These are phyloP conservation scores for Spatulosminthurus flaviceps DNA, from an alignment of 2,888 invertebrate species.

Conservation along the genomic window DNA sequence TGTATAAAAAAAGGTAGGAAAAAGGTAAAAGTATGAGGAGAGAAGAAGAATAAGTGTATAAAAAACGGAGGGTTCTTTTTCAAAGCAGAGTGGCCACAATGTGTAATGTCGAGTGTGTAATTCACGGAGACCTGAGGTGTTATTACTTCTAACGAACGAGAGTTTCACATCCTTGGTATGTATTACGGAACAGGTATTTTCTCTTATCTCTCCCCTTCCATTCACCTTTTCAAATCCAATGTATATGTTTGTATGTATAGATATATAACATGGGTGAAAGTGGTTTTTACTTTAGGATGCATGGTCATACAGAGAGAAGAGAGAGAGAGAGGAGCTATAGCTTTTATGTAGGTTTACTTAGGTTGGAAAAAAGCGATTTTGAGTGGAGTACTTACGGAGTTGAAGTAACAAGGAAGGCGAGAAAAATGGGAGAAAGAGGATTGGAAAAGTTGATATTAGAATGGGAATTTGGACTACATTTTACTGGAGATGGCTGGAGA, in stretches of 20 bases:
- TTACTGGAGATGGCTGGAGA: constrained; percentile 42
- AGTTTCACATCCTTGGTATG: constrained; percentile 1
- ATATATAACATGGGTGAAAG: too few species aligned
- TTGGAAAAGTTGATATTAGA: constrained; percentile 49
- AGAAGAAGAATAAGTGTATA: neutral
- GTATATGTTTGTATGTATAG: too few species aligned
- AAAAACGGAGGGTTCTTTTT: constrained; percentile 7
- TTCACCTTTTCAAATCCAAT: too few species aligned
- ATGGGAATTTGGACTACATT: constrained; percentile 51
- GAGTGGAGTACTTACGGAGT: neutral
- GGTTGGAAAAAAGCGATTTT: too few species aligned
- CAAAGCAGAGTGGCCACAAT: constrained; percentile 37
- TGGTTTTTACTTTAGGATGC: too few species aligned
- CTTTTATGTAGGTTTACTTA: too few species aligned
- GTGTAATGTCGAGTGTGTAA: constrained; percentile 43
- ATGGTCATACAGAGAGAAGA: too few species aligned
- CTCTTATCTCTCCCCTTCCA: neutral
- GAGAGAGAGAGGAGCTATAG: too few species aligned
- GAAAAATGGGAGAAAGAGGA: constrained; percentile 28
- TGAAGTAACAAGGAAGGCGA: neutral
- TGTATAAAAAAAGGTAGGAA: too few species aligned
- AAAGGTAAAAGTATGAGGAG: too few species aligned
- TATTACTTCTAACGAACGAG: constrained; percentile 44
- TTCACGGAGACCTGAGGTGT: constrained; percentile 40
- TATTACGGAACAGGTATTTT: constrained; percentile 31